Percentiles rank a stretch among this genome's conserved stretches.
Evolutionary conservation across 2,797 vertebrate genomes (phyloP).

Genomic region (Leptoclinus maculatus): DNA sequence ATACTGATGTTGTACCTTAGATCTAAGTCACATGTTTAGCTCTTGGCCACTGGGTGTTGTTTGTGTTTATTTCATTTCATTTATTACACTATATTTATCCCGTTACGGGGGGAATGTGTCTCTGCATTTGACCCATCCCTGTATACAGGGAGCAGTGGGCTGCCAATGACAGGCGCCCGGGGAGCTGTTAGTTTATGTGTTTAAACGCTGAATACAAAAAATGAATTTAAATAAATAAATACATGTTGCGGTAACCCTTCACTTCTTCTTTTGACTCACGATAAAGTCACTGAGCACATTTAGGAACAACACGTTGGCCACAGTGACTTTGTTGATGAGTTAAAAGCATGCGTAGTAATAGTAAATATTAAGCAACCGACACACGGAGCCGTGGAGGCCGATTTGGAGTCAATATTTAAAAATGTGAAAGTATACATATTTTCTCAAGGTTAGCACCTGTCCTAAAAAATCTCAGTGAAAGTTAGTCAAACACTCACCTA

Average conservation of each 20-base stretch:
- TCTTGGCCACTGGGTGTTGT: background rate
- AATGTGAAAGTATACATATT: background rate
- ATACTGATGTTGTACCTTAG: background rate
- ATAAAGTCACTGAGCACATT: background rate
- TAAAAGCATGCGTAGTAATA: background rate
- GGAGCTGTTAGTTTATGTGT: too few species aligned
- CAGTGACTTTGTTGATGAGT: background rate
- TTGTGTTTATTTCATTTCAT: too few species aligned
- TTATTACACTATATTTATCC: too few species aligned
- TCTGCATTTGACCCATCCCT: too few species aligned
- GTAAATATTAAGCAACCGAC: background rate
- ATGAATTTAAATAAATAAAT: background rate
- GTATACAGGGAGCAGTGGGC: too few species aligned
- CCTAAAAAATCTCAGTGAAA: background rate
- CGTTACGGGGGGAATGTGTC: too few species aligned
- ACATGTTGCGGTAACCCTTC: background rate
- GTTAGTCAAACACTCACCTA: constrained; percentile 59
- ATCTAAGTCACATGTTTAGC: background rate
- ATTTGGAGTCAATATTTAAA: background rate
- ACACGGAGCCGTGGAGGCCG: fast-evolving
- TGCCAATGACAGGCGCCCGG: too few species aligned
- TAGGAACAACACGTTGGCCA: background rate
- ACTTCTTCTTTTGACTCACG: background rate
- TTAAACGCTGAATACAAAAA: background rate
- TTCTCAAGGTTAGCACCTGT: background rate